Conservation (phyloP, 1,140 invertebrate species). For the Pectinophora gossypiella region DNA sequence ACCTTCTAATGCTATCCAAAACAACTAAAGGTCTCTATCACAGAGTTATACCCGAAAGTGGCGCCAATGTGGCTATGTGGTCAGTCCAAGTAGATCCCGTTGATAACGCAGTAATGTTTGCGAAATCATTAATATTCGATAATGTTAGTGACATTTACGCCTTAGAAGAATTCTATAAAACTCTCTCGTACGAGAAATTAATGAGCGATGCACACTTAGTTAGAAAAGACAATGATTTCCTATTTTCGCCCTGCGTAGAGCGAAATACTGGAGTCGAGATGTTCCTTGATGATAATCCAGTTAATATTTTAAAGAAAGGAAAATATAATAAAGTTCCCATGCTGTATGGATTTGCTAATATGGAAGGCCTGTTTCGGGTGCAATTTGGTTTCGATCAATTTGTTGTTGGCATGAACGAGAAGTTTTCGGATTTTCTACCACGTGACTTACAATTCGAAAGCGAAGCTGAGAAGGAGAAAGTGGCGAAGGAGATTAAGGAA, state of each 20-base stretch:
- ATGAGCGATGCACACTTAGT: constrained; percentile 2
- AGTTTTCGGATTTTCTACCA: constrained; percentile 45
- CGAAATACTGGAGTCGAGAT: constrained; percentile 16
- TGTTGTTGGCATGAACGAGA: constrained; percentile 43
- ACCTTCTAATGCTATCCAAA: constrained; percentile 41
- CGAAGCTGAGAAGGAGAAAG: constrained; percentile 25
- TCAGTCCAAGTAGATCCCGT: constrained; percentile 31
- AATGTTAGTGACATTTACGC: constrained; percentile 22
- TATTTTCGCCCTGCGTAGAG: constrained; percentile 36
- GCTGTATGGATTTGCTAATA: constrained; percentile 41
- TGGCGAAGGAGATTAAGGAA: constrained; percentile 30
- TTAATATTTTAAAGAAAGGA: constrained; percentile 33
- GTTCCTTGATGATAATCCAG: constrained; percentile 30
- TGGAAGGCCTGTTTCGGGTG: constrained; percentile 39
- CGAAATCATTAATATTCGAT: constrained; percentile 18
- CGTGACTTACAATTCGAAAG: constrained; percentile 38
- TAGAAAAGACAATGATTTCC: constrained; percentile 20
- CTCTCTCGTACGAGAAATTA: constrained; percentile 12
- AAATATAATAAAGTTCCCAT: constrained; percentile 38
- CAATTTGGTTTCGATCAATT: constrained; percentile 22
- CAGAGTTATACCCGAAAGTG: constrained; percentile 42
- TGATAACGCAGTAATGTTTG: constrained; percentile 23
- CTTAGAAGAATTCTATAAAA: constrained; percentile 34
- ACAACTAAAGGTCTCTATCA: constrained; percentile 35
- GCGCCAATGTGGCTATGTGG: constrained; percentile 24